Percentiles rank a stretch among this genome's conserved stretches.
phyloP scores from a whole-genome alignment of 2,113 vertebrate genomes.

The Astur gentilis region DNA sequence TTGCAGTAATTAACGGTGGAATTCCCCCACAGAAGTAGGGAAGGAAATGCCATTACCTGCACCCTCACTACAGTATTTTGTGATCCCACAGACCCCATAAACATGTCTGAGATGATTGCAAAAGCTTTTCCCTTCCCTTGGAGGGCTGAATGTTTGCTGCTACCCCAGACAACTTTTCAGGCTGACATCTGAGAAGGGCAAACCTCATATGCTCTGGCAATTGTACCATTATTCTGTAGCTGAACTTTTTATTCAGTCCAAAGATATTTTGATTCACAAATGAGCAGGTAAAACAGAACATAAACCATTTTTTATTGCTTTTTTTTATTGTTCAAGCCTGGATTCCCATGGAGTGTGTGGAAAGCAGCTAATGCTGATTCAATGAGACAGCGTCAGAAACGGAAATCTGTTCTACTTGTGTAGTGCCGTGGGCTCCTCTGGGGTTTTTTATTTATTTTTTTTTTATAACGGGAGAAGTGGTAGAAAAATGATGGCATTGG shows the following conservation, averaged over 20 bases:
- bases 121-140: neutral
- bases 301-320: neutral
- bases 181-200: conserved; percentile 28
- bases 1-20: neutral
- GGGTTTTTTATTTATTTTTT: neutral
- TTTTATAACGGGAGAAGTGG: conserved; percentile 12
- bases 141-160: neutral
- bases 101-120: neutral
- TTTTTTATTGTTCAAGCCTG: conserved; percentile 24
- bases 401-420: conserved; percentile 37
- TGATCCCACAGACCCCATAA: neutral
- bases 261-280: neutral
- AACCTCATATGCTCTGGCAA: neutral
- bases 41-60: neutral
- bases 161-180: neutral
- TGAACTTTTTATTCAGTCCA: conserved; percentile 10
- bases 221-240: neutral
- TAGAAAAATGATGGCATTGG: neutral
- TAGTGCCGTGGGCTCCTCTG: conserved; percentile 34
- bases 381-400: conserved; percentile 43
- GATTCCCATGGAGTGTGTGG: conserved; percentile 8
- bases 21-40: neutral
- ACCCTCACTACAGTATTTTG: neutral
- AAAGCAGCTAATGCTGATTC: conserved; percentile 53
- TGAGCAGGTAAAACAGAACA: conserved; percentile 14